Conservation (phyloP, 2,888 invertebrate species). For the Acrocera orbiculus region DNA sequence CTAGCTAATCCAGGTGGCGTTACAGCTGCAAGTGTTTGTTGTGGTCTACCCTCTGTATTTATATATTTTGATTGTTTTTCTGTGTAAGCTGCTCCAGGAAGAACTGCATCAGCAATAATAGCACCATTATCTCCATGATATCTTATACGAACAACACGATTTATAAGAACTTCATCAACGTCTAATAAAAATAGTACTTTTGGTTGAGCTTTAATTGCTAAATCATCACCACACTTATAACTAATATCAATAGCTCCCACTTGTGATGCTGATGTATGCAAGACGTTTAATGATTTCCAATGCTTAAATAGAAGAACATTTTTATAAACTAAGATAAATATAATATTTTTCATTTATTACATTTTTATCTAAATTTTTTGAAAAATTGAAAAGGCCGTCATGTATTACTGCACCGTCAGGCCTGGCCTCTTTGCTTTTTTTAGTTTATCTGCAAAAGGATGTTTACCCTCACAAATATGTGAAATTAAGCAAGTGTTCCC, state of each 20-base stretch:
- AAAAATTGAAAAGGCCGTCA: constrained; percentile 54
- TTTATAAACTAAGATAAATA: too few species aligned
- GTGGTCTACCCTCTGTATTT: constrained; percentile 93
- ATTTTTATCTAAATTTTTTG: constrained; percentile 40
- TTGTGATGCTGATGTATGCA: constrained; percentile 83
- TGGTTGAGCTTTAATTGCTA: constrained; percentile 45
- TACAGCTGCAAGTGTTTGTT: constrained; percentile 74
- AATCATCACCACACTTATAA: constrained; percentile 56
- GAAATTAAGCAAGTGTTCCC: constrained; percentile 59
- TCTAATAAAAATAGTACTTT: constrained; percentile 79
- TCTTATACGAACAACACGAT: constrained; percentile 74
- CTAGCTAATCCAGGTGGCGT: constrained; percentile 84
- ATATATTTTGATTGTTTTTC: constrained; percentile 96
- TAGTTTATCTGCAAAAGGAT: constrained; percentile 51
- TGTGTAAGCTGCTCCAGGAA: constrained; percentile 95
- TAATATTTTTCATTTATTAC: too few species aligned
- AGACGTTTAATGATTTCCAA: constrained; percentile 79
- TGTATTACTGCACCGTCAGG: constrained; percentile 61
- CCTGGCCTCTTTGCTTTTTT: constrained; percentile 58
- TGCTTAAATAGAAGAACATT: constrained; percentile 18
- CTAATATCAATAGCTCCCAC: constrained; percentile 94
- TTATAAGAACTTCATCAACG: constrained; percentile 75
- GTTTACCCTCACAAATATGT: constrained; percentile 51
- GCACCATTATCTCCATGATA: constrained; percentile 96
- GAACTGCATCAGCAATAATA: constrained; percentile 73